Evolutionary conservation across 2,113 vertebrate species (phyloP), one percentile per base, ranked within the genome.

Genomic region (Polyodon spathula): DNA sequence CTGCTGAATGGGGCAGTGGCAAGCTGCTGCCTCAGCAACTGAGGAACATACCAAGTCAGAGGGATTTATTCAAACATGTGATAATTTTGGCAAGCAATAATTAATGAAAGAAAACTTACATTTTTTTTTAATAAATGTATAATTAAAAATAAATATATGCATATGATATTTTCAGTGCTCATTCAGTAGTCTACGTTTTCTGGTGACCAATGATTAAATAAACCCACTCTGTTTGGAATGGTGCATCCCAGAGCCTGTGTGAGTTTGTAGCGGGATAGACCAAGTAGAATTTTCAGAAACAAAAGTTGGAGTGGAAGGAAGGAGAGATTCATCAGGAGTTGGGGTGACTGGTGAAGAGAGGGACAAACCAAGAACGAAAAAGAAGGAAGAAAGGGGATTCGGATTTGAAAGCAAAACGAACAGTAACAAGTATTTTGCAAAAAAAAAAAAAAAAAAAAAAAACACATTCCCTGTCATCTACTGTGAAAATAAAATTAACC

Each of bases 281-380:
- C 68, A 63, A 67, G 54, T 53, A 64, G 73, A 27, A 3, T 27
- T 27, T 27, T 72, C 68, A 63, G 48, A 60, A 68, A 67, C 63
- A 63, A 57, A 69, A 73, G 67, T 70, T 66, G 53, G 17, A n/a
- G 60, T 42, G 58, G 64, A 69, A 60, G 61, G 68, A 73, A 63
- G 66, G 65, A 63, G 62, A 41, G 37, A 27, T 38, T 10, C 16
- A 37, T 38, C 15, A 37, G 48, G 70, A 9, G 42, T 40, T 27
- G 50, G 48, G 46, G 50, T 5, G 9, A 16, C 8, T 61, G 15
- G 42, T 40, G 44, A 37, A 12, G 64, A 54, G 56, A 60, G 46
- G 6, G 46, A 37, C 17, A 41, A 39, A 9, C 58, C 40, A 43
- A 14, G 27, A n/a, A n/a, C n/a, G 51, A 39, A 39, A 58, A 63